Evolutionary conservation across 2,888 invertebrate species (phyloP), one percentile per base, ranked within the genome.

Genomic region (Torymus tubicola): DNA sequence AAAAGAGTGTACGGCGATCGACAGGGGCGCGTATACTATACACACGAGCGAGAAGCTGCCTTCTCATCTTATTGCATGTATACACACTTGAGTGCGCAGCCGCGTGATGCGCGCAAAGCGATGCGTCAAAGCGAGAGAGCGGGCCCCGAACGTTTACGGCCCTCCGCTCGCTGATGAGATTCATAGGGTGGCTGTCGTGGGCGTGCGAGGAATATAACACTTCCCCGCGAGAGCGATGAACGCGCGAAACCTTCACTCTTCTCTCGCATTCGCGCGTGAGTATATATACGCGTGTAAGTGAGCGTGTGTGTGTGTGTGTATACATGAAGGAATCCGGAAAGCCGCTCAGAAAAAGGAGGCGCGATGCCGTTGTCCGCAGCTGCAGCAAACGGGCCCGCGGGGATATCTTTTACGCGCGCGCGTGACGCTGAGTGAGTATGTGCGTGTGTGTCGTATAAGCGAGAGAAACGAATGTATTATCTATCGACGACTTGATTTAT

Each of bases 401-500:
- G 21, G 61, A 61, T 63, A 63, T 53, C 72, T 72, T 72, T 71
- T 71, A 71, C 61, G 71, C 70, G 13, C 16, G 68, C 11, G n/a
- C 31, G 65, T 31, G 64, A 65, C 42, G 42, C 42, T 42, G 67
- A 67, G 67, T 16, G 67, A 68, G 53, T 63, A 55, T 8, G 50
- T 2, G 63, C 31, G 70, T 53, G 77, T 57, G 52, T 60, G 65
- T 74, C 74, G 60, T 67, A 65, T 52, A 57, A 52, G 50, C 58
- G 52, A 71, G 42, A 14, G 14, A 42, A 80, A 77, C 64, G 69
- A 77, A 72, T 72, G 78, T 76, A 75, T 81, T 79, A 76, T 81
- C 79, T 79, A 79, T 81, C 81, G 69, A 69, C 63, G 53, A 16
- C 55, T 58, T 79, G 76, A 81, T 81, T 81, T 81, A 78, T 72